phyloP scores from a whole-genome alignment of 2,888 invertebrate genomes.

The Diarsia rubi region DNA sequence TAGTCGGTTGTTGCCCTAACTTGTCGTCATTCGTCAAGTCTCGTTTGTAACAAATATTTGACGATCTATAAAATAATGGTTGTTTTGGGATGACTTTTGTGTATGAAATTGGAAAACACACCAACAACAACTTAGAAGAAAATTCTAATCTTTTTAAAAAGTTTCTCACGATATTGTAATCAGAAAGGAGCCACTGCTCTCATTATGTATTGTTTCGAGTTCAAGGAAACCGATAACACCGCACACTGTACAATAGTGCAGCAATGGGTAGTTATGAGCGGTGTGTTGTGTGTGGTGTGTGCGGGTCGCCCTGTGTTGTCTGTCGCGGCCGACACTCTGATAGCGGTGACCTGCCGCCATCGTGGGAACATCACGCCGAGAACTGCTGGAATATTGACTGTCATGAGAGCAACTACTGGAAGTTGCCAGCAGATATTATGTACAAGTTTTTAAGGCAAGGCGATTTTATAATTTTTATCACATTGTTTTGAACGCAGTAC shows the following conservation, averaged over 20 bases:
- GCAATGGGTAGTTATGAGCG: constrained; percentile 18
- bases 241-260: constrained; percentile 18
- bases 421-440: neutral
- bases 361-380: constrained; percentile 35
- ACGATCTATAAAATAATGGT: neutral
- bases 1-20: neutral
- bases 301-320: neutral
- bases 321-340: constrained; percentile 5
- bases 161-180: constrained; percentile 27
- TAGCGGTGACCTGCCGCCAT: constrained; percentile 23
- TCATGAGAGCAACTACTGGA: too few species aligned
- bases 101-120: too few species aligned
- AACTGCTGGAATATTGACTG: neutral
- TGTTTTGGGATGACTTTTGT: neutral
- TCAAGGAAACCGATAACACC: constrained; percentile 42
- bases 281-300: constrained; percentile 5
- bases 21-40: too few species aligned
- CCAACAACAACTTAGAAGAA: neutral
- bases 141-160: neutral
- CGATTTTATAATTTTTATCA: neutral
- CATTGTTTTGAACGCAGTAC: neutral
- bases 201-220: constrained; percentile 37
- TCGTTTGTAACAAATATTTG: neutral
- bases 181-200: constrained; percentile 17
- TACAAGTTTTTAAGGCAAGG: neutral